A percentile compares a stretch with the other conserved stretches of the same genome.
These are phyloP conservation scores for Anarhynchus alexandrinus DNA, from an alignment of 2,113 vertebrate genomes.

Conservation along the genomic window DNA sequence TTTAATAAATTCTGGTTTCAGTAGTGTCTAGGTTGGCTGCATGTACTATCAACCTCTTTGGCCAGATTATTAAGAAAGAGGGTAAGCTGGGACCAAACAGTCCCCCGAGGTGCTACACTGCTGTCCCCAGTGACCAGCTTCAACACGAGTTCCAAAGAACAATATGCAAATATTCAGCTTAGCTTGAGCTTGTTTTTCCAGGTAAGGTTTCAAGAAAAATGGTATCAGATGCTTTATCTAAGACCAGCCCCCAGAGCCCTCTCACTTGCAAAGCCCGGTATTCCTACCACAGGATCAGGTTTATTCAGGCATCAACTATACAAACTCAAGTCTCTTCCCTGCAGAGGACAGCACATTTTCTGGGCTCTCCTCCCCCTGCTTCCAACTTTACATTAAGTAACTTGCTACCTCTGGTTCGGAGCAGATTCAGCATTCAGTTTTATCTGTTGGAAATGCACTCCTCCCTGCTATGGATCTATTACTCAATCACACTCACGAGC, in stretches of 20 bases:
- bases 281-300: conserved; percentile 24
- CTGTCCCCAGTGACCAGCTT: background rate
- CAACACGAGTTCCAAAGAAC: background rate
- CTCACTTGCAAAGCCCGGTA: background rate
- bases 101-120: background rate
- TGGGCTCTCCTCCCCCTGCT: background rate
- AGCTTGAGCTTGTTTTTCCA: conserved; percentile 30
- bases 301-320: background rate
- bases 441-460: background rate
- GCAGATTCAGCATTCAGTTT: background rate
- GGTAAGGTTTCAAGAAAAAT: conserved; percentile 62
- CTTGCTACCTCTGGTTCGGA: background rate
- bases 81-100: background rate
- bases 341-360: background rate
- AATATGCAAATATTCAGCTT: conserved; percentile 25
- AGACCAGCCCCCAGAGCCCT: background rate
- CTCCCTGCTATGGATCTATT: background rate
- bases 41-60: background rate
- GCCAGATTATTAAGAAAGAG: background rate
- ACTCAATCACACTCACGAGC: background rate
- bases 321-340: background rate
- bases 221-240: conserved; percentile 39
- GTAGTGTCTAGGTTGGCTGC: background rate
- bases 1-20: background rate
- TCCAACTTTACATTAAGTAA: background rate